A percentile compares a stretch with the other conserved stretches of the same genome.
Evolutionary conservation across 2,888 invertebrate species (phyloP).

Genomic region (Chirona hameri): DNA sequence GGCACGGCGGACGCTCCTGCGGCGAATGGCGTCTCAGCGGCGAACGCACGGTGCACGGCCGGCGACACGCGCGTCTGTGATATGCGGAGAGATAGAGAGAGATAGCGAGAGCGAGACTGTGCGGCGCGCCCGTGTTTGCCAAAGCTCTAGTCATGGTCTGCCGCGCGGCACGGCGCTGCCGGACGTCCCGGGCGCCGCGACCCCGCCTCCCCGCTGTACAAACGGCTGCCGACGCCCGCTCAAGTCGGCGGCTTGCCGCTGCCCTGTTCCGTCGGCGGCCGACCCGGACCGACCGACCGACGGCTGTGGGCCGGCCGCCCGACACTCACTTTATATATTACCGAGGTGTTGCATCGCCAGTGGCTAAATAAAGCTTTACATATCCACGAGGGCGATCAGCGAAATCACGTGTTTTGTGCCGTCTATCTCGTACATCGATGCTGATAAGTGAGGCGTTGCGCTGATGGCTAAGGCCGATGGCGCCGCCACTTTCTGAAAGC

Average conservation of each 20-base stretch:
- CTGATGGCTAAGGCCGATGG: too few species aligned
- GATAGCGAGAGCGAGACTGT: too few species aligned
- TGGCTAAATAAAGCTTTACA: conserved; percentile 26
- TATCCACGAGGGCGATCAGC: neutral
- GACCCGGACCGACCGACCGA: neutral
- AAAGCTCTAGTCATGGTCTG: conserved; percentile 22
- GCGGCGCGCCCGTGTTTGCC: neutral
- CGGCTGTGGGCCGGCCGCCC: neutral
- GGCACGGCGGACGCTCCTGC: too few species aligned
- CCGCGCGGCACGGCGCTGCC: neutral
- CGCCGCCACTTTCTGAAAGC: too few species aligned
- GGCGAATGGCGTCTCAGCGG: too few species aligned
- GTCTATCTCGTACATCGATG: too few species aligned
- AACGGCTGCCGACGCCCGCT: neutral
- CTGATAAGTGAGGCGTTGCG: too few species aligned
- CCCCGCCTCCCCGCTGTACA: neutral
- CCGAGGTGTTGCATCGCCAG: neutral
- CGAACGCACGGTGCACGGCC: neutral
- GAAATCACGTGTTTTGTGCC: too few species aligned
- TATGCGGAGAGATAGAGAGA: neutral
- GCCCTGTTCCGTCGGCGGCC: too few species aligned
- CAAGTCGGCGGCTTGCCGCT: neutral
- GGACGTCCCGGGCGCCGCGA: neutral
- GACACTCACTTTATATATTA: conserved; percentile 4
- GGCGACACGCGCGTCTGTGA: neutral